phyloP scores from a whole-genome alignment of 2,113 vertebrate species.

The Trichechus manatus region DNA sequence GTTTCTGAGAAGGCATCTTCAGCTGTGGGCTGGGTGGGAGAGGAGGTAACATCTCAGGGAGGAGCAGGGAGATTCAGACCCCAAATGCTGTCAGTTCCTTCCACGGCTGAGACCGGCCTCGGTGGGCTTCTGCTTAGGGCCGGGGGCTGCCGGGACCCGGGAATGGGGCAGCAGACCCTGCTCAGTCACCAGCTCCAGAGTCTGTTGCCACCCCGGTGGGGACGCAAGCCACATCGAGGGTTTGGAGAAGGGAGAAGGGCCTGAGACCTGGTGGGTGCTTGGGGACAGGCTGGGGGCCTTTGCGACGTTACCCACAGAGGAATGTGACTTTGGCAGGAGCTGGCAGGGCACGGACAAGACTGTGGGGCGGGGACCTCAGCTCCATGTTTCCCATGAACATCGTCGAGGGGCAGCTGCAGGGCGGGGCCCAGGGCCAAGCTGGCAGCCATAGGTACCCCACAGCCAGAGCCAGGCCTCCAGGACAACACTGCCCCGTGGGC shows the following conservation, averaged over 20 bases:
- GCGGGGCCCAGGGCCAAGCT: accelerated
- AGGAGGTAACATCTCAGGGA: background rate
- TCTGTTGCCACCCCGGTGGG: no score
- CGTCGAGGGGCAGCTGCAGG: background rate
- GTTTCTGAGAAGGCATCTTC: background rate
- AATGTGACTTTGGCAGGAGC: background rate
- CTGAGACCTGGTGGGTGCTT: background rate
- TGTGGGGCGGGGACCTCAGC: accelerated
- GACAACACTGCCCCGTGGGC: background rate
- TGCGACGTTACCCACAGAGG: accelerated
- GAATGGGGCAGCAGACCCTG: accelerated
- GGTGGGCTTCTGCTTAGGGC: background rate
- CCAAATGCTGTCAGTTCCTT: background rate
- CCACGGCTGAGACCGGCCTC: background rate
- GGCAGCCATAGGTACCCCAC: accelerated
- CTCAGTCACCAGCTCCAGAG: accelerated
- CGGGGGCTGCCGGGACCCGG: accelerated
- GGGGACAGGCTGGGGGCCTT: background rate
- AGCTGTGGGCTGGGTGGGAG: background rate
- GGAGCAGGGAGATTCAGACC: accelerated
- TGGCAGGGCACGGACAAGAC: background rate
- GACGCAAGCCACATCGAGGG: background rate
- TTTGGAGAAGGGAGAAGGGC: accelerated
- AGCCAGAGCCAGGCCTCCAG: background rate
- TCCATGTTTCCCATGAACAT: background rate